Conservation (phyloP, 2,888 invertebrate species). For the Papilio elwesi region DNA sequence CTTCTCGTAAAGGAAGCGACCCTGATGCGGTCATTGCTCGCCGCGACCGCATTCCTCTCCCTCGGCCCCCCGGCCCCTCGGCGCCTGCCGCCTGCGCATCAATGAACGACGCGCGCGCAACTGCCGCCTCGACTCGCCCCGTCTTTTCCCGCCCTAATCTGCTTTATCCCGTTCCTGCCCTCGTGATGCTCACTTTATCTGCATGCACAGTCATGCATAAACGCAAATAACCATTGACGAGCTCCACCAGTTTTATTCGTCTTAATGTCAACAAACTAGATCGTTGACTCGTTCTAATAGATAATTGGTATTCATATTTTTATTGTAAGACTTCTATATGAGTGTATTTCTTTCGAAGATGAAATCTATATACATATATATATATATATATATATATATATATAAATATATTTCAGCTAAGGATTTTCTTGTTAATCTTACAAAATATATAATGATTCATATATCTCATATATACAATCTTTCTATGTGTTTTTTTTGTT, state of each 20-base stretch:
- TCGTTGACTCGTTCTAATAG: background rate
- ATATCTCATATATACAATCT: no score
- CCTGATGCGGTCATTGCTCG: constrained; percentile 84
- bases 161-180: constrained; percentile 54
- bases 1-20: constrained; percentile 84
- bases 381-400: no score
- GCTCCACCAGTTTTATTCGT: constrained; percentile 9
- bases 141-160: constrained; percentile 63
- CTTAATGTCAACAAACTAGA: constrained; percentile 7
- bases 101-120: constrained; percentile 80
- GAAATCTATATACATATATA: no score
- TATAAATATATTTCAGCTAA: no score
- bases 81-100: constrained; percentile 77
- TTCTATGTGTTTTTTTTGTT: no score
- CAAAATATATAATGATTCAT: no score
- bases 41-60: constrained; percentile 81
- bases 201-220: constrained; percentile 36
- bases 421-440: no score
- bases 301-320: constrained; percentile 33
- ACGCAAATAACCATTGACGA: constrained; percentile 30
- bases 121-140: constrained; percentile 64
- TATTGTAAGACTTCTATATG: no score
- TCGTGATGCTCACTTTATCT: constrained; percentile 48
- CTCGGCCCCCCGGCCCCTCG: constrained; percentile 59
- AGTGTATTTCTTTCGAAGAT: no score